A percentile compares a stretch with the other conserved stretches of the same genome.
These are phyloP conservation scores for Hydra vulgaris DNA, from an alignment of 30 jellyfish, hydroid and myxozoan species.

Conservation along the genomic window DNA sequence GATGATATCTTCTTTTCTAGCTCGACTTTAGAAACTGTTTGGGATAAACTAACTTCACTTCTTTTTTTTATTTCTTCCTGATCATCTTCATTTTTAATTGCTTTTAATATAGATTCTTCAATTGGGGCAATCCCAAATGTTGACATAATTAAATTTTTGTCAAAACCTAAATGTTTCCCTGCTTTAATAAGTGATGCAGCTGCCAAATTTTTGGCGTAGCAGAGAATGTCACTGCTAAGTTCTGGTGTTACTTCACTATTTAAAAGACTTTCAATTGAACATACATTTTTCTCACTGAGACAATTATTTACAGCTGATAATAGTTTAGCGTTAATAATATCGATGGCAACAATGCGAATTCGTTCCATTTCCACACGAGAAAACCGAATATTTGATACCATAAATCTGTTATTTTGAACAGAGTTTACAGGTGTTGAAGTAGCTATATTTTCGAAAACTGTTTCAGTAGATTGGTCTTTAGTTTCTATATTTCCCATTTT, in stretches of 20 bases:
- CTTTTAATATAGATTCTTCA: neutral
- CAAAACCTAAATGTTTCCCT: slow-evolving; percentile 13
- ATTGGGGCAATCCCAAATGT: slow-evolving; percentile 7
- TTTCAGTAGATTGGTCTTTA: too few species aligned
- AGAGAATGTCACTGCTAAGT: neutral
- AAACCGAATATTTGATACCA: too few species aligned
- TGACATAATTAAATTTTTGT: neutral
- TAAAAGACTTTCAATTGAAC: too few species aligned
- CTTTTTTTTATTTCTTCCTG: too few species aligned
- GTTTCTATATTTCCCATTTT: too few species aligned
- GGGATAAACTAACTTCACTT: too few species aligned
- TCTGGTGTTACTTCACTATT: neutral
- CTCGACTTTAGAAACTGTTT: too few species aligned
- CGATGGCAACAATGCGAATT: neutral
- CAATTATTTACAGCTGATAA: neutral
- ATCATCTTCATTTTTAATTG: neutral
- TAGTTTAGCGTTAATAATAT: neutral
- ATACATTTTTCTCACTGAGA: neutral
- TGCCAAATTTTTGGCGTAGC: slow-evolving; percentile 11
- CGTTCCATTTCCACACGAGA: neutral
- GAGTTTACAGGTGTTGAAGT: neutral
- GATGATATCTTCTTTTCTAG: too few species aligned
- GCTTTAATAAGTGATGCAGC: slow-evolving; percentile 8
- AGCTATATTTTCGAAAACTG: too few species aligned
- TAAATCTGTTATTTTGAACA: too few species aligned